These are phyloP conservation scores for Pangasius macronema DNA, from an alignment of 2,797 vertebrate genomes.

Conservation along the genomic window DNA sequence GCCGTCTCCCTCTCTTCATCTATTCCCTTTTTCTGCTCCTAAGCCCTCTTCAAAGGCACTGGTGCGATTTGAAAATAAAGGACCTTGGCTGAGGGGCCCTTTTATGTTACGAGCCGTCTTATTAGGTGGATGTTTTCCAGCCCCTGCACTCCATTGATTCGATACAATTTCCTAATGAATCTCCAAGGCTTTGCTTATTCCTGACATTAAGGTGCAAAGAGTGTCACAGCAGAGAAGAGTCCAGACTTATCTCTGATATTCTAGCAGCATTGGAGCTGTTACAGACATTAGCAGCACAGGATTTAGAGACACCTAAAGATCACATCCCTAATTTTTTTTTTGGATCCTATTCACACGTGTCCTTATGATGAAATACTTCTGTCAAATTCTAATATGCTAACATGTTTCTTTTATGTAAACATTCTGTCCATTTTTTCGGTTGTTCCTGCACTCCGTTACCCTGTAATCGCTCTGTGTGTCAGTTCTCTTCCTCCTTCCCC, in stretches of 20 bases:
- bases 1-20: constrained; percentile 42
- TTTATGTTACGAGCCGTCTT: constrained; percentile 58
- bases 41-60: constrained; percentile 60
- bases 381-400: constrained; percentile 7
- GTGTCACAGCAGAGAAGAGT: constrained; percentile 35
- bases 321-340: constrained; percentile 6
- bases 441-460: constrained; percentile 49
- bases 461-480: constrained; percentile 11
- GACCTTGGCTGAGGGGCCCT: constrained; percentile 59
- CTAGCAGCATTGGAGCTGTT: background rate
- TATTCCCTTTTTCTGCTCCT: constrained; percentile 51
- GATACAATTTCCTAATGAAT: constrained; percentile 61
- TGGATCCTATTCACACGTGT: background rate
- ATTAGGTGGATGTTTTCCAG: constrained; percentile 58
- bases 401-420: constrained; percentile 31
- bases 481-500: constrained; percentile 44
- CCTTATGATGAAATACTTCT: constrained; percentile 22
- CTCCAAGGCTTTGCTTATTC: constrained; percentile 50
- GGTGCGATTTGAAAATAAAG: constrained; percentile 58
- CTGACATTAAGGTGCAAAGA: constrained; percentile 48
- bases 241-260: constrained; percentile 40
- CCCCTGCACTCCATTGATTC: constrained; percentile 56
- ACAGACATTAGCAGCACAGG: background rate
- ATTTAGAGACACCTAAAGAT: constrained; percentile 35
- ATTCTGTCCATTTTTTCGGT: constrained; percentile 16